Evolutionary conservation across 2,797 vertebrate genomes (phyloP).

Genomic region (Characodon lateralis): DNA sequence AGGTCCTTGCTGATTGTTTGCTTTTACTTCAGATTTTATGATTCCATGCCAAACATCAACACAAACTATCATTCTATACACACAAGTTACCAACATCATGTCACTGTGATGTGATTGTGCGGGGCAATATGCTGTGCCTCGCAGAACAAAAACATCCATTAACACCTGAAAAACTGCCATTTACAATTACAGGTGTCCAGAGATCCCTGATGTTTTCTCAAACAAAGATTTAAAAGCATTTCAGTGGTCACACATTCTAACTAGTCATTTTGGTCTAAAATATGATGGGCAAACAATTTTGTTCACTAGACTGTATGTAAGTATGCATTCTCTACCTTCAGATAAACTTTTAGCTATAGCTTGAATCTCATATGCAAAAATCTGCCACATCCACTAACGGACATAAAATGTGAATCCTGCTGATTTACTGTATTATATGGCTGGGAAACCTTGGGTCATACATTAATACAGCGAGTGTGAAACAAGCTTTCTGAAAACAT

Average conservation of each 20-base stretch:
- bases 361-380: neutral
- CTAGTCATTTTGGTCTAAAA: conserved; percentile 1
- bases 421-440: neutral
- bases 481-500: neutral
- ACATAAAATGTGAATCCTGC: neutral
- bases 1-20: neutral
- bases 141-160: conserved; percentile 35
- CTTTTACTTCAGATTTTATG: neutral
- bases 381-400: neutral
- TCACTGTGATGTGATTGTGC: neutral
- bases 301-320: neutral
- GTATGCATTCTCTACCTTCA: no score
- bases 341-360: neutral
- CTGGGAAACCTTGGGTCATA: neutral
- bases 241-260: neutral
- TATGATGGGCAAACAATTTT: neutral
- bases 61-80: neutral
- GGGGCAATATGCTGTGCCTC: neutral
- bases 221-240: conserved; percentile 1
- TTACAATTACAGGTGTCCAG: conserved; percentile 37
- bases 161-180: conserved; percentile 36
- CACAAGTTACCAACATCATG: neutral
- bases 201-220: conserved; percentile 13
- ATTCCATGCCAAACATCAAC: neutral
- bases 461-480: neutral